phyloP scores from a whole-genome alignment of 2,113 vertebrate species.

The Mustela nigripes region DNA sequence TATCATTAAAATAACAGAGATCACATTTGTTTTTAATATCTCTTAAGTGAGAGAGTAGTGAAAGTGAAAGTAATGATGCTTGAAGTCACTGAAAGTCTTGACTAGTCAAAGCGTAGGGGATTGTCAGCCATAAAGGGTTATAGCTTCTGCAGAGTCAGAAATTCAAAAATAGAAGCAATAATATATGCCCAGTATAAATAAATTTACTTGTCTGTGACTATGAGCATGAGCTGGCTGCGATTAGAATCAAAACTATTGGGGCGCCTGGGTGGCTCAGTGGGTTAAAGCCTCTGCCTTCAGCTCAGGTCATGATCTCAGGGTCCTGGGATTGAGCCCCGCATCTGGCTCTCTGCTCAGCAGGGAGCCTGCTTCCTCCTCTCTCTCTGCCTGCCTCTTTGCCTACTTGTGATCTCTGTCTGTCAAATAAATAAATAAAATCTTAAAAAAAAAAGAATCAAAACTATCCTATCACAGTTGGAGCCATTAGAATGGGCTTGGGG shows the following conservation, averaged over 20 bases:
- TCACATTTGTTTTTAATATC: neutral
- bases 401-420: no score
- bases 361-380: no score
- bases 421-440: no score
- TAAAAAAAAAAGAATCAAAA: neutral
- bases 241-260: neutral
- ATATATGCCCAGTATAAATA: neutral
- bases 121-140: neutral
- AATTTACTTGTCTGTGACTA: neutral
- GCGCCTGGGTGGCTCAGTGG: no score
- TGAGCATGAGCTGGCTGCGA: neutral
- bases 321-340: no score
- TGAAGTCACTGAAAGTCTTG: neutral
- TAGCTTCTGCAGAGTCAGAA: neutral
- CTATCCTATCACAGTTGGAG: neutral
- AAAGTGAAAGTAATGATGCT: neutral
- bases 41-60: neutral
- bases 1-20: conserved; percentile 16
- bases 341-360: no score
- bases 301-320: no score
- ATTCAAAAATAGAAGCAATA: neutral
- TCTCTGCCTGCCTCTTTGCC: no score
- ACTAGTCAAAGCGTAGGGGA: neutral
- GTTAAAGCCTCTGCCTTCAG: no score
- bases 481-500: neutral